Conservation (phyloP, 2,113 vertebrate species). For the Ochotona princeps region DNA sequence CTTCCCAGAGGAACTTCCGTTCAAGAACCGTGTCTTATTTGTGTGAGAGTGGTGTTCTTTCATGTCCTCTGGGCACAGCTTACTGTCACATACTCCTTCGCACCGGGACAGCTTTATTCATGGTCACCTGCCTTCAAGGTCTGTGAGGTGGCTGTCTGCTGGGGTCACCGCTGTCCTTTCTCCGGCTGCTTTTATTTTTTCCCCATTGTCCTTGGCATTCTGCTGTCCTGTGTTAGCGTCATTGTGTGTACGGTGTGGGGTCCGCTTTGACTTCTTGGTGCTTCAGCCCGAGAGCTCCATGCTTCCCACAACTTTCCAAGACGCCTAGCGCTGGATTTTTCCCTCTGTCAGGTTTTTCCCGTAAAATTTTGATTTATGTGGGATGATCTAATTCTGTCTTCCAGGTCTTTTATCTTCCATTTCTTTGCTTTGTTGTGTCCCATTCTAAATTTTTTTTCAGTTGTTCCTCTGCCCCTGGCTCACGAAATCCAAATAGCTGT, state of each 20-base stretch:
- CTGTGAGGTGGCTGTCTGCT: background rate
- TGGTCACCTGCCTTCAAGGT: background rate
- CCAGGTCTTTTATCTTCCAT: background rate
- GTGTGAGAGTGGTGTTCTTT: background rate
- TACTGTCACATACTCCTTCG: background rate
- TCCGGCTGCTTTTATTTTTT: background rate
- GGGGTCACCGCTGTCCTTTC: background rate
- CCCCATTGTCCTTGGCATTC: background rate
- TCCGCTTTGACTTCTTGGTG: background rate
- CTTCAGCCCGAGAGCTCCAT: background rate
- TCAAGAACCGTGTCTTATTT: background rate
- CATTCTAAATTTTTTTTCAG: slow-evolving; percentile 3
- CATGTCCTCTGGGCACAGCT: background rate
- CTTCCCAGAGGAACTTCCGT: background rate
- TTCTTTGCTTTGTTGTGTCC: background rate
- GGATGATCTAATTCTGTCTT: background rate
- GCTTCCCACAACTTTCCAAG: background rate
- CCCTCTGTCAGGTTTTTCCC: background rate
- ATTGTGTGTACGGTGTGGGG: background rate
- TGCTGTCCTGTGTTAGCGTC: background rate
- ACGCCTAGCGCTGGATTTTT: background rate
- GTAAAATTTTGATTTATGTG: slow-evolving; percentile 12
- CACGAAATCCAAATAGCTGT: background rate
- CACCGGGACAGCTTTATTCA: background rate
- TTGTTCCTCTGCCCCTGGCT: background rate